Percentiles rank a stretch among this genome's conserved stretches.
Evolutionary conservation across 2,113 vertebrate genomes (phyloP).

Genomic region (Tamias sibiricus): DNA sequence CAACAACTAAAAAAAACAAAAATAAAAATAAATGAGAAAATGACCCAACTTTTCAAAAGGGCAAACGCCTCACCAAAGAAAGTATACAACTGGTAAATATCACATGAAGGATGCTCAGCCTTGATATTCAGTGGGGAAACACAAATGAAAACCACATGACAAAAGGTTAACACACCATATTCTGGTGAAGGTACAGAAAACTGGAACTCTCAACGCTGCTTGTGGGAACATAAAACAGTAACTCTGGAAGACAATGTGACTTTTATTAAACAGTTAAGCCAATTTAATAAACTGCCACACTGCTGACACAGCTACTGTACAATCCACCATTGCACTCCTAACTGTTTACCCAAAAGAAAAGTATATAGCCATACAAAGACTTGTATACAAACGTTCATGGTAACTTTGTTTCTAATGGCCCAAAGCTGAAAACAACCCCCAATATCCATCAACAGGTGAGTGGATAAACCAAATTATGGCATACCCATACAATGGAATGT

Average conservation of each 20-base stretch:
- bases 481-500: neutral
- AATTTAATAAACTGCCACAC: neutral
- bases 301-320: neutral
- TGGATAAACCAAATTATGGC: neutral
- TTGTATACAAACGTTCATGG: neutral
- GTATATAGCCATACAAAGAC: neutral
- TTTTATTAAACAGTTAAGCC: neutral
- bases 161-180: neutral
- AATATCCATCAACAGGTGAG: neutral
- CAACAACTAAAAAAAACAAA: too few relatives aligned
- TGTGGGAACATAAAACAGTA: neutral
- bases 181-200: neutral
- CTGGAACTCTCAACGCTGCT: neutral
- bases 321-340: neutral
- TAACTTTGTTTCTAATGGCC: constrained; percentile 2
- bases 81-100: neutral
- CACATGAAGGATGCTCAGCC: neutral
- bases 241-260: neutral
- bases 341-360: neutral
- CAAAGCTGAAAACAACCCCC: neutral
- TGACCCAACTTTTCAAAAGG: neutral
- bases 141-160: neutral
- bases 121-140: neutral
- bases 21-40: neutral
- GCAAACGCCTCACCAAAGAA: neutral